Percentiles rank a stretch among this genome's conserved stretches.
These are phyloP conservation scores for Nematolebias whitei DNA, from an alignment of 2,113 vertebrate species.

Conservation along the genomic window DNA sequence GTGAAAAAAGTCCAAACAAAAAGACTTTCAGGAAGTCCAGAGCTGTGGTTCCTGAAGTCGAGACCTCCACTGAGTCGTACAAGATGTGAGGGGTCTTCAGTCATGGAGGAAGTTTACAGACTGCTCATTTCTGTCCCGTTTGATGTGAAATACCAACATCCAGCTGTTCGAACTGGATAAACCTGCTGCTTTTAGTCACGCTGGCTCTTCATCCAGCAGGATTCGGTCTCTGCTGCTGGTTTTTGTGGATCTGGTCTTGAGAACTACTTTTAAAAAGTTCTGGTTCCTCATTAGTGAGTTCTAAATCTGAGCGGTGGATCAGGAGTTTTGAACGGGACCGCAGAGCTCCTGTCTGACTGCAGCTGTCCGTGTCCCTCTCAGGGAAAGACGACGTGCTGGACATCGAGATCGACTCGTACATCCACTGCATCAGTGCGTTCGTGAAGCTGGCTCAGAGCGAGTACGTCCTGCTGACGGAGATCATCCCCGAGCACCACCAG, in stretches of 20 bases:
- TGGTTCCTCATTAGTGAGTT: no score
- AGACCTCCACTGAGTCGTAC: background rate
- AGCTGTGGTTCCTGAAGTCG: background rate
- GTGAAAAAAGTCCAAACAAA: no score
- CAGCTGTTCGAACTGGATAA: no score
- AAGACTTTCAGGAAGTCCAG: no score
- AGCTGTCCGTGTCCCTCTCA: constrained; percentile 56
- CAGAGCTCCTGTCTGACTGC: background rate
- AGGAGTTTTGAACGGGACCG: background rate
- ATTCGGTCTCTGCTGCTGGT: no score
- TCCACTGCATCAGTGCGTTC: constrained; percentile 95
- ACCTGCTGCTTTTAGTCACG: no score
- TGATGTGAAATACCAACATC: no score
- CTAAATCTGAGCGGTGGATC: background rate
- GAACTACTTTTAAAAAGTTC: background rate
- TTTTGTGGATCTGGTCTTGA: no score
- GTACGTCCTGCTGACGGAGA: constrained; percentile 87
- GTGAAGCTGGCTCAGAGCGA: constrained; percentile 97
- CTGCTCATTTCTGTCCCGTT: no score
- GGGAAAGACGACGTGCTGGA: constrained; percentile 95
- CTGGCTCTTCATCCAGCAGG: no score
- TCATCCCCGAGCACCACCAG: constrained; percentile 98
- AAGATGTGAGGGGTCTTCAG: no score
- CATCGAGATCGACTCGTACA: constrained; percentile 95
- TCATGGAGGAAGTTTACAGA: no score